phyloP scores from a whole-genome alignment of 1,140 invertebrate genomes.

The Goniozus legneri region DNA sequence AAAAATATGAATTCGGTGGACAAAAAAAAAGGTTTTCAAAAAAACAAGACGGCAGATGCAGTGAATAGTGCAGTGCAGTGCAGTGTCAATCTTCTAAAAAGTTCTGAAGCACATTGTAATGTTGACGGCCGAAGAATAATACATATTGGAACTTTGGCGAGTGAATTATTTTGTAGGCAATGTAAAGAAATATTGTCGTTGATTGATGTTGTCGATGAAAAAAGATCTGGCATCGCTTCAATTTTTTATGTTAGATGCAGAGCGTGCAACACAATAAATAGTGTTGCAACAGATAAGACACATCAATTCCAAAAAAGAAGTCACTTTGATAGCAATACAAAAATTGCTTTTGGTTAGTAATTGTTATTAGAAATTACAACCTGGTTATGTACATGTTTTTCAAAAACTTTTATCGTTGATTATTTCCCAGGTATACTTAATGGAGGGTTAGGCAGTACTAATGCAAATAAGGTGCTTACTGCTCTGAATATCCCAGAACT shows the following conservation, averaged over 20 bases:
- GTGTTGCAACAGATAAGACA: constrained; percentile 4
- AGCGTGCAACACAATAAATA: not conserved
- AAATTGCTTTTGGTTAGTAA: constrained; percentile 8
- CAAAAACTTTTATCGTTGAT: not conserved
- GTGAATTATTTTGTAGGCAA: constrained; percentile 7
- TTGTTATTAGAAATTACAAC: constrained; percentile 1
- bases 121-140: constrained; percentile 6
- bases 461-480: constrained; percentile 3
- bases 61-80: too few species aligned
- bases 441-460: not conserved
- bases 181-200: constrained; percentile 5
- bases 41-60: too few species aligned
- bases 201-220: constrained; percentile 2
- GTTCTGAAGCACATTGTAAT: too few species aligned
- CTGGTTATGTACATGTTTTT: not conserved
- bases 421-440: not conserved
- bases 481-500: constrained; percentile 3
- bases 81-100: too few species aligned
- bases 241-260: constrained; percentile 4
- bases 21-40: too few species aligned
- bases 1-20: too few species aligned
- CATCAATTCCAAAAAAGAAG: constrained; percentile 2
- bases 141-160: constrained; percentile 3
- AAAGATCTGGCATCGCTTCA: constrained; percentile 5
- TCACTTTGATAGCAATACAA: constrained; percentile 10